Evolutionary conservation across 2,888 invertebrate genomes (phyloP).

Genomic region (Onchidella celtica): DNA sequence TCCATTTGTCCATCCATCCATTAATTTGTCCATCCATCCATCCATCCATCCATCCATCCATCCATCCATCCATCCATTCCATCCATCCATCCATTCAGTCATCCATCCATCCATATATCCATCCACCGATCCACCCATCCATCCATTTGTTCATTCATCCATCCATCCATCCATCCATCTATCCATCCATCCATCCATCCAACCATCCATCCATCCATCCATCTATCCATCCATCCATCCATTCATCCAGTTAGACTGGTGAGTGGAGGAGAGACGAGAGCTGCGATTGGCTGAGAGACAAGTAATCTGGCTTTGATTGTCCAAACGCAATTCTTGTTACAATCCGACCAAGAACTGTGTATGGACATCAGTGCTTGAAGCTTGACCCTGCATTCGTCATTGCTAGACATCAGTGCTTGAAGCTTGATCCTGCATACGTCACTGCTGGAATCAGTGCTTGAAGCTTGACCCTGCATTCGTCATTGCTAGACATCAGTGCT

Average conservation of each 20-base stretch:
- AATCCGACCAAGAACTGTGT: conserved; percentile 84
- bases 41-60: conserved; percentile 4
- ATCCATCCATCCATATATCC: conserved; percentile 11
- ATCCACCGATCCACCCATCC: background rate
- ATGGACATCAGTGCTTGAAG: conserved; percentile 84
- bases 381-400: conserved; percentile 42
- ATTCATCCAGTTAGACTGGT: background rate
- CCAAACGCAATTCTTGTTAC: conserved; percentile 86
- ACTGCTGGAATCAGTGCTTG: background rate
- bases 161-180: conserved; percentile 20
- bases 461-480: background rate
- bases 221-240: background rate
- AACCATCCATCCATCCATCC: background rate
- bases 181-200: background rate
- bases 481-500: background rate
- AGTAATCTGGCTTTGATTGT: conserved; percentile 83
- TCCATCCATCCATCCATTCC: conserved; percentile 13
- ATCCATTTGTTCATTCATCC: conserved; percentile 19
- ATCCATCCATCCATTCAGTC: background rate
- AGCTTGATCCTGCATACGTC: background rate
- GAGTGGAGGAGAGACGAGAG: background rate
- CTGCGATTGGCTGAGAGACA: conserved; percentile 10
- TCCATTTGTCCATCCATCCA: background rate
- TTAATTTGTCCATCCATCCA: background rate
- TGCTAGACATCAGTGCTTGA: background rate